A percentile compares a stretch with the other conserved stretches of the same genome.
These are phyloP conservation scores for Sinosuthora webbiana DNA, from an alignment of 2,113 vertebrate species.

Conservation along the genomic window DNA sequence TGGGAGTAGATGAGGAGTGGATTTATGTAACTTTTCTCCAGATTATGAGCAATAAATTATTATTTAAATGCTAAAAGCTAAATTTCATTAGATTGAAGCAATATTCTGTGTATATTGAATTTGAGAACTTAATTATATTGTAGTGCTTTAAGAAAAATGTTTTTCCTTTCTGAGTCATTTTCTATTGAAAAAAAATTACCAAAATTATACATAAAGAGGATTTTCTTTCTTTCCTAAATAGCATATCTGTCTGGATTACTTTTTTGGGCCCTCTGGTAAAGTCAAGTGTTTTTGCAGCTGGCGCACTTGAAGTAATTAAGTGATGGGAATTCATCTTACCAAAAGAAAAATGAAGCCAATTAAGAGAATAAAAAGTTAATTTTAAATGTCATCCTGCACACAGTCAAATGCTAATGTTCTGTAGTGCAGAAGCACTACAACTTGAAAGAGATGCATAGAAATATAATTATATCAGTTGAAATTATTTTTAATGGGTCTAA, in stretches of 20 bases:
- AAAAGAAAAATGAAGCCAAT: neutral
- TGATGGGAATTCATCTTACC: neutral
- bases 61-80: neutral
- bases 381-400: neutral
- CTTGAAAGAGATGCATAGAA: neutral
- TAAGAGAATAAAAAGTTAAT: neutral
- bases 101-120: neutral
- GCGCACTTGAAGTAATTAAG: neutral
- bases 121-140: neutral
- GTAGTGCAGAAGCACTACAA: neutral
- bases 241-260: neutral
- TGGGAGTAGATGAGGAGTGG: neutral
- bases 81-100: neutral
- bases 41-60: neutral
- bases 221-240: neutral
- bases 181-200: neutral
- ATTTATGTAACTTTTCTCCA: neutral
- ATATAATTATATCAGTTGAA: neutral
- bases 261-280: neutral
- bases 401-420: neutral
- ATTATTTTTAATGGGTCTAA: neutral
- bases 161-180: neutral
- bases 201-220: neutral
- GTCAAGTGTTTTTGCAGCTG: conserved; percentile 2
- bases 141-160: neutral